phyloP scores from a whole-genome alignment of 2,888 invertebrate genomes.

The Terebella lapidaria region DNA sequence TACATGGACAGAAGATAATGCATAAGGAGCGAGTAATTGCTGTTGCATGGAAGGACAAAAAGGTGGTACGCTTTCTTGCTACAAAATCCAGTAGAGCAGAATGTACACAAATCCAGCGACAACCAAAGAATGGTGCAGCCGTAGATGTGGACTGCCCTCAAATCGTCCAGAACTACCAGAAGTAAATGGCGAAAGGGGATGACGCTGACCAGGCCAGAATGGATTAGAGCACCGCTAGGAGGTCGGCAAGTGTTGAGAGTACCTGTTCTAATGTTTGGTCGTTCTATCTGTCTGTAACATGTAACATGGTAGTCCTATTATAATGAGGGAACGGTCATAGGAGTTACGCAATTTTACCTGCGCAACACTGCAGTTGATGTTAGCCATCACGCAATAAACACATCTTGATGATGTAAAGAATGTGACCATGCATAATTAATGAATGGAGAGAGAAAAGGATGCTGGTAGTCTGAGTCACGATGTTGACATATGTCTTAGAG shows the following conservation, averaged over 20 bases:
- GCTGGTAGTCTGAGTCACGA: too few relatives aligned
- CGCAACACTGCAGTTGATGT: too few relatives aligned
- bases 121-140: neutral
- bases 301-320: too few relatives aligned
- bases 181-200: constrained; percentile 1
- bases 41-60: neutral
- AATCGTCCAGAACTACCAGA: neutral
- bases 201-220: neutral
- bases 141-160: neutral
- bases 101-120: neutral
- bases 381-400: too few relatives aligned
- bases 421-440: too few relatives aligned
- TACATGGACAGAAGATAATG: neutral
- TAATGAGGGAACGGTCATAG: too few relatives aligned
- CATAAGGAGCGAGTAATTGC: neutral
- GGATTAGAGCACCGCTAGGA: neutral
- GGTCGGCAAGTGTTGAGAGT: neutral
- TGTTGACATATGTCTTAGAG: too few relatives aligned
- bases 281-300: neutral
- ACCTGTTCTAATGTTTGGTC: neutral
- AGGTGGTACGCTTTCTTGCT: neutral
- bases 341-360: too few relatives aligned
- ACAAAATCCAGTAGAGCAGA: neutral
- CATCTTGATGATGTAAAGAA: too few relatives aligned
- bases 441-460: too few relatives aligned